A percentile compares a stretch with the other conserved stretches of the same genome.
These are phyloP conservation scores for Avahi laniger DNA, from an alignment of 2,797 vertebrate species.

Conservation along the genomic window DNA sequence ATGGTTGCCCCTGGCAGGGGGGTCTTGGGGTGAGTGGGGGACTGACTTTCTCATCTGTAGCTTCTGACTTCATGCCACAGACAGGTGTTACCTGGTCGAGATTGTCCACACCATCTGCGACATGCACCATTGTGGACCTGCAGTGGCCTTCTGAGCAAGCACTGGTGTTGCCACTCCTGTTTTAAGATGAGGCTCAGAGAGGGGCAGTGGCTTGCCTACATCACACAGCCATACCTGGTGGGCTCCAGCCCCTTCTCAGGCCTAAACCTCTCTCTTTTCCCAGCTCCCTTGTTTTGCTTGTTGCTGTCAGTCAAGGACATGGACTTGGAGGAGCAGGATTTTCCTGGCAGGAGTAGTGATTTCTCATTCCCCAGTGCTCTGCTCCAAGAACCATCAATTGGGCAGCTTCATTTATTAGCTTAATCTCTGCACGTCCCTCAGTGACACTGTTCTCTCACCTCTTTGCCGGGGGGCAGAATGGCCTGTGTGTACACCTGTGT, in stretches of 20 bases:
- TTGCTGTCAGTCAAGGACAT: neutral
- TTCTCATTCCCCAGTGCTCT: slow-evolving; percentile 40
- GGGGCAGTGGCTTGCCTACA: neutral
- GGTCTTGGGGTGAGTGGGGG: neutral
- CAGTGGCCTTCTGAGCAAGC: neutral
- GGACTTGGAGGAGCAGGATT: neutral
- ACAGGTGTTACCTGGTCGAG: neutral
- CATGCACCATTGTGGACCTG: neutral
- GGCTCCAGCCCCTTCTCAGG: neutral
- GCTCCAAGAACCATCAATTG: slow-evolving; percentile 21
- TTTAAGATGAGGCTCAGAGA: neutral
- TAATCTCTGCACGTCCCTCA: slow-evolving; percentile 41
- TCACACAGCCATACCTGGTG: neutral
- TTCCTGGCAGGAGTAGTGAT: neutral
- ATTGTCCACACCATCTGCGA: neutral
- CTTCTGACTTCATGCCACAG: neutral
- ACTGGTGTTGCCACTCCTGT: neutral
- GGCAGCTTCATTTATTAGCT: slow-evolving; percentile 48
- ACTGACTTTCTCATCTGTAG: neutral
- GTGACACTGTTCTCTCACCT: neutral
- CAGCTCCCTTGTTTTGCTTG: neutral
- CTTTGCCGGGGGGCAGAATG: neutral
- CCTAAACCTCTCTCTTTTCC: neutral
- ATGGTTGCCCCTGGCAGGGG: neutral
- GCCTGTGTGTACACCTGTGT: neutral